Conservation (phyloP, 2,888 invertebrate species). For the Amiota minor region DNA sequence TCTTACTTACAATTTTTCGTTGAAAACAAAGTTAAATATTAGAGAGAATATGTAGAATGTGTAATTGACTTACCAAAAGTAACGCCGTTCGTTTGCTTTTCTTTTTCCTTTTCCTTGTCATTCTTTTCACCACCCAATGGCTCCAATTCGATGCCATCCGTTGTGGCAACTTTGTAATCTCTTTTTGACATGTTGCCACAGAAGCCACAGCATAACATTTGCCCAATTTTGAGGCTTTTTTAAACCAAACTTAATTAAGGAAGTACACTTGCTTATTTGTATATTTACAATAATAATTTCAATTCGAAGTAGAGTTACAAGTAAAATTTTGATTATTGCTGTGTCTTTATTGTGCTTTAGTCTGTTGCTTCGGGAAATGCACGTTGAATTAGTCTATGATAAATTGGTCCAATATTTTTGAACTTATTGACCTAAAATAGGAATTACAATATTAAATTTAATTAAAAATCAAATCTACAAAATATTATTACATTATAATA, state of each 20-base stretch:
- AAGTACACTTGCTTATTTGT: neutral
- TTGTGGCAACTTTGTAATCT: conserved; percentile 73
- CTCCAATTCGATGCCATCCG: conserved; percentile 72
- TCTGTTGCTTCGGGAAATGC: too few relatives aligned
- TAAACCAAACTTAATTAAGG: neutral
- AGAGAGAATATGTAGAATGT: neutral
- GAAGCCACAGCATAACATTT: conserved; percentile 73
- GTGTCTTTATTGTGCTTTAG: too few relatives aligned
- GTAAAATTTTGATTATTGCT: too few relatives aligned
- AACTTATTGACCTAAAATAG: too few relatives aligned
- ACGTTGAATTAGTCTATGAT: too few relatives aligned
- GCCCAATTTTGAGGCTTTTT: conserved; percentile 59
- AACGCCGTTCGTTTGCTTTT: conserved; percentile 71
- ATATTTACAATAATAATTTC: too few relatives aligned
- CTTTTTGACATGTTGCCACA: conserved; percentile 73
- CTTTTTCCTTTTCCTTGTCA: conserved; percentile 69
- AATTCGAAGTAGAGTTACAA: neutral
- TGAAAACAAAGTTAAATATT: neutral
- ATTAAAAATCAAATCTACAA: too few relatives aligned
- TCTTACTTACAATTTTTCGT: too few relatives aligned
- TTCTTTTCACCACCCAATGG: conserved; percentile 71
- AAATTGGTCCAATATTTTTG: too few relatives aligned
- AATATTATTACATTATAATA: too few relatives aligned
- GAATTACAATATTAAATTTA: too few relatives aligned
- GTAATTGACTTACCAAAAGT: conserved; percentile 69